Evolutionary conservation across 1,140 invertebrate species (phyloP), one percentile per base, ranked within the genome.

Genomic region (Bombus sylvicola): DNA sequence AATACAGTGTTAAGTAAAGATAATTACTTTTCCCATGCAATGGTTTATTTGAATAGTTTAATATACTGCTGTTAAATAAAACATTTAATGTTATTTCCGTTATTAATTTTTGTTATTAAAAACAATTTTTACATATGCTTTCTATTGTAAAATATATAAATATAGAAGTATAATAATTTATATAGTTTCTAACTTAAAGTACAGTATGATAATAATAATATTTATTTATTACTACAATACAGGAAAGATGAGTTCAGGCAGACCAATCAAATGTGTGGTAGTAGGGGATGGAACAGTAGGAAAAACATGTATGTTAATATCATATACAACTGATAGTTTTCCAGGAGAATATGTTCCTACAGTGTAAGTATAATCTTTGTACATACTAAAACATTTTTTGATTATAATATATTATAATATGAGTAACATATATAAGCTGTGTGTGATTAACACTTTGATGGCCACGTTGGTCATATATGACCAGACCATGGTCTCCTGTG

Each of bases 221-320:
- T 89, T 83, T 88, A 31, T 89, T 86, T 89, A 62, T 88, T 75
- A 81, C 93, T 94, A 22, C 92, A 96, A 96, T 97, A 97, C 96
- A 96, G 94, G 74, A 91, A 93, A 41, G 75, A 97, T 97, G 96
- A 96, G 96, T 90, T 98, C 98, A 91, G 98, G 98, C 94, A 97
- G 98, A 94, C 98, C 98, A 87, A 99, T 99, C 94, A 99, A 99
- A 95, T 99, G 99, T 97, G 99, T 99, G 85, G 98, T 99, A 28
- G 98, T 99, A 83, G 98, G 96, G 84, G 96, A 97, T 95, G 98
- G 98, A 90, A 99, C 98, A 57, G 99, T 99, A 85, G 99, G 99
- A 93, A 99, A 99, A 96, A 99, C 99, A 62, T 99, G 99, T 95
- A 99, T 99, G 98, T 96, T 99, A 92, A 99, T 99, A 95, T 99